These are phyloP conservation scores for Aphidius colemani DNA, from an alignment of 2,888 invertebrate species.

Conservation along the genomic window DNA sequence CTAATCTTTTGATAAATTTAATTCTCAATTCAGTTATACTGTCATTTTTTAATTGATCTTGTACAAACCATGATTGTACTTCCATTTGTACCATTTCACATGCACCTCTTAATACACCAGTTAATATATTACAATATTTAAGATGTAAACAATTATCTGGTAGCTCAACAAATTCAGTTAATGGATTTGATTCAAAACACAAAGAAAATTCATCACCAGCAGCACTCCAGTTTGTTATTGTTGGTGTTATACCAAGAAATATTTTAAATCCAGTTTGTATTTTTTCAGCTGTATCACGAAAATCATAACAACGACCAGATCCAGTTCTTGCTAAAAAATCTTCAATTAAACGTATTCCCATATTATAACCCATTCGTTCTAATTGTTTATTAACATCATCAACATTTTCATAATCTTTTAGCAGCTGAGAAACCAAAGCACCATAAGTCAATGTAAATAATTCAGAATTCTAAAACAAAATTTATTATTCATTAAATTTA, in stretches of 20 bases:
- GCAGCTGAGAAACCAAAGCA: slow-evolving; percentile 93
- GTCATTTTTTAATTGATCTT: slow-evolving; percentile 95
- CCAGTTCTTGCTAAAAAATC: slow-evolving; percentile 94
- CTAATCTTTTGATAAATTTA: slow-evolving; percentile 91
- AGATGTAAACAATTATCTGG: slow-evolving; percentile 82
- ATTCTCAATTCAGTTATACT: slow-evolving; percentile 90
- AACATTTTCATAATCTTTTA: slow-evolving; percentile 94
- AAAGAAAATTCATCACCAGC: slow-evolving; percentile 96
- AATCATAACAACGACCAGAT: slow-evolving; percentile 88
- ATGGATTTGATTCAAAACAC: slow-evolving; percentile 91
- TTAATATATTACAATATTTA: slow-evolving; percentile 90
- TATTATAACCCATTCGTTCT: slow-evolving; percentile 95
- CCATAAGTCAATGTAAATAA: slow-evolving; percentile 97
- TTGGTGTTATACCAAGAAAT: slow-evolving; percentile 84
- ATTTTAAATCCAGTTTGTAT: slow-evolving; percentile 75
- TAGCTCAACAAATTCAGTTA: slow-evolving; percentile 96
- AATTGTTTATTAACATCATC: slow-evolving; percentile 98
- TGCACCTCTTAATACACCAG: slow-evolving; percentile 91
- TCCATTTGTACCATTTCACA: slow-evolving; percentile 99
- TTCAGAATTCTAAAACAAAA: slow-evolving; percentile 83
- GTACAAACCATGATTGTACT: slow-evolving; percentile 90
- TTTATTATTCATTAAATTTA: neutral
- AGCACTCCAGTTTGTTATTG: slow-evolving; percentile 92
- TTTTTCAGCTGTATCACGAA: slow-evolving; percentile 96
- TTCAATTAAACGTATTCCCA: slow-evolving; percentile 96